A percentile compares a stretch with the other conserved stretches of the same genome.
phyloP scores from a whole-genome alignment of 2,888 invertebrate genomes.

The Exocentrus adspersus region DNA sequence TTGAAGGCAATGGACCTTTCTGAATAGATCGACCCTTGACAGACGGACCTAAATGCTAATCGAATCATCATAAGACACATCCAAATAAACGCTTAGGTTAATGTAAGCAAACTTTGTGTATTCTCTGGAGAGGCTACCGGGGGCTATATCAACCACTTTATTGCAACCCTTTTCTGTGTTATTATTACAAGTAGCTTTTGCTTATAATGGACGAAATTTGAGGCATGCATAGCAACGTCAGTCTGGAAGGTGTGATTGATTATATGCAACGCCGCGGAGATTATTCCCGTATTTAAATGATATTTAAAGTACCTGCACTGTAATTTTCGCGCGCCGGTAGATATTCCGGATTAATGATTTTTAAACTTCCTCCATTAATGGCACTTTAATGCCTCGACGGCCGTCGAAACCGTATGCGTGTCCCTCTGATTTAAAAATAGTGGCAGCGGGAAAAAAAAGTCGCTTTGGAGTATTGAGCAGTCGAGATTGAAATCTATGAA shows the following conservation, averaged over 20 bases:
- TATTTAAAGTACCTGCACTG: not conserved
- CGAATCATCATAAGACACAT: constrained; percentile 5
- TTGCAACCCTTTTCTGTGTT: no score
- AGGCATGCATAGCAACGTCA: no score
- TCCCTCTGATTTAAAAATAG: not conserved
- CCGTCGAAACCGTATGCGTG: not conserved
- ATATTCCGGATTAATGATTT: not conserved
- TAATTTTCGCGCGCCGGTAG: not conserved
- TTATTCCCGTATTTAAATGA: not conserved
- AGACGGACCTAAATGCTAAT: constrained; percentile 3
- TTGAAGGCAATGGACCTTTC: constrained; percentile 6
- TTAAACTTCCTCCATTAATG: not conserved
- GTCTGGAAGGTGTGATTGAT: not conserved
- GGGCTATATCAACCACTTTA: not conserved
- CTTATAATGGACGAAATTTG: no score
- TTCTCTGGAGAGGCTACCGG: not conserved
- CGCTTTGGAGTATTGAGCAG: no score
- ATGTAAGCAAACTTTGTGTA: not conserved
- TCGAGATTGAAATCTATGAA: no score
- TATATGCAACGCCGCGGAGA: not conserved
- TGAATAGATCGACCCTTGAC: constrained; percentile 20
- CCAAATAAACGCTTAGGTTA: constrained; percentile 5
- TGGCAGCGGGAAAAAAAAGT: not conserved
- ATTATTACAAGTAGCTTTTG: no score
- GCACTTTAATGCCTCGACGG: not conserved